Evolutionary conservation across 2,113 vertebrate genomes (phyloP).

Genomic region (Cephalophus harveyi): DNA sequence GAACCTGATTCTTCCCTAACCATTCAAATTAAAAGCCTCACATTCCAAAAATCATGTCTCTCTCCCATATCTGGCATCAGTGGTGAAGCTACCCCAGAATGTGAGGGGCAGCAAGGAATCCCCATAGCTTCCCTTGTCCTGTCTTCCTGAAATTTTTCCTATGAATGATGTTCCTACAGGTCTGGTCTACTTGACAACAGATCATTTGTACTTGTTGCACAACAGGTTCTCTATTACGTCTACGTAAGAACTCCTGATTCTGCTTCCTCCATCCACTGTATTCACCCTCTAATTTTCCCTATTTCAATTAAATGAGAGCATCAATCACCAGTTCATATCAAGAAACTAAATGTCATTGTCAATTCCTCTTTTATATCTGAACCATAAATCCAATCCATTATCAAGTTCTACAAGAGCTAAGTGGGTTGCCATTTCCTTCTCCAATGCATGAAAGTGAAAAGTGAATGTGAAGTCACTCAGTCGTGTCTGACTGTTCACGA

Average conservation of each 20-base stretch:
- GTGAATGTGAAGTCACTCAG: too few relatives aligned
- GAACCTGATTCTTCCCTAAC: not conserved
- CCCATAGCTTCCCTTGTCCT: not conserved
- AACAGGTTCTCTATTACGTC: not conserved
- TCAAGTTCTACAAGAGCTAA: not conserved
- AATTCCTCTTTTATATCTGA: not conserved
- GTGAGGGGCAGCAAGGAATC: not conserved
- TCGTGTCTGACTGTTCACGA: rapidly evolving
- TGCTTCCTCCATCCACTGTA: not conserved
- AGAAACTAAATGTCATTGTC: not conserved
- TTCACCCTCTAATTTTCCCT: not conserved
- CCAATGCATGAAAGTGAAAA: too few relatives aligned
- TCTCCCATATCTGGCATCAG: not conserved
- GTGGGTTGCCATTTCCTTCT: too few relatives aligned
- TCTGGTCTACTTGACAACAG: not conserved
- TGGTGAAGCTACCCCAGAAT: not conserved
- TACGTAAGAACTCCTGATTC: not conserved
- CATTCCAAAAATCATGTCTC: not conserved
- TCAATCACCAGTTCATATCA: not conserved
- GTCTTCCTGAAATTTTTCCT: not conserved
- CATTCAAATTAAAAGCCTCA: not conserved
- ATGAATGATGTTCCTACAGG: not conserved
- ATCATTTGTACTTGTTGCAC: not conserved
- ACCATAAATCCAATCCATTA: not conserved
- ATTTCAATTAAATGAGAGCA: slow-evolving; percentile 7